Conservation (phyloP, 2,797 vertebrate genomes). For the Philypnodon macrostomus region DNA sequence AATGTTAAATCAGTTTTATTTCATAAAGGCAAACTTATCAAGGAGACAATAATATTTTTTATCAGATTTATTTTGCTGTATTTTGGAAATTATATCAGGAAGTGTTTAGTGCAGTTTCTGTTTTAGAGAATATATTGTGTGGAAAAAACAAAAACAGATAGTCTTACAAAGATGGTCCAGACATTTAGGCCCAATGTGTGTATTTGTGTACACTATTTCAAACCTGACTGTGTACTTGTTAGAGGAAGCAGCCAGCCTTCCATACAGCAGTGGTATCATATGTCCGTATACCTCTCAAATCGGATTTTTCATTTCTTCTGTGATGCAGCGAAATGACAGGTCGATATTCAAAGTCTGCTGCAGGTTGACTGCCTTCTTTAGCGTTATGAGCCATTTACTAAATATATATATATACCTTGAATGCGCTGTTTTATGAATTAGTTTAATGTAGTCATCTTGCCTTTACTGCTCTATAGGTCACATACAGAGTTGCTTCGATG, state of each 20-base stretch:
- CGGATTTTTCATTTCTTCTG: slow-evolving; percentile 8
- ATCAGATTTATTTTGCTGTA: no score
- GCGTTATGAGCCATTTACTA: not conserved
- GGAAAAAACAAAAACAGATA: no score
- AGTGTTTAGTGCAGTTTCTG: not conserved
- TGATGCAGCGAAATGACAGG: slow-evolving; percentile 32
- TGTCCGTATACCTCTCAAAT: slow-evolving; percentile 23
- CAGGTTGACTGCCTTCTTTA: slow-evolving; percentile 5
- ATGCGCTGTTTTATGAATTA: slow-evolving; percentile 14
- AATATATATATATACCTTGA: slow-evolving; percentile 25
- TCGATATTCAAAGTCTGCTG: slow-evolving; percentile 23
- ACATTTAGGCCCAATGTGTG: no score
- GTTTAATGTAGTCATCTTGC: slow-evolving; percentile 4
- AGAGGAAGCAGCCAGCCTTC: not conserved
- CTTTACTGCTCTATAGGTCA: slow-evolving; percentile 23
- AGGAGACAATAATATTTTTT: no score
- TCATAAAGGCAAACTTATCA: no score
- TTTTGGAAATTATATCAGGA: no score
- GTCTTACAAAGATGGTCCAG: no score
- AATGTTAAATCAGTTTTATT: no score
- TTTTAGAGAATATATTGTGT: no score
- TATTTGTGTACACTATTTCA: no score
- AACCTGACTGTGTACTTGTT: slow-evolving; percentile 1
- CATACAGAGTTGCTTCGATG: slow-evolving; percentile 3
- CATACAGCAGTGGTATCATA: slow-evolving; percentile 14